A percentile compares a stretch with the other conserved stretches of the same genome.
phyloP scores from a whole-genome alignment of 2,797 vertebrate genomes.

The Cossypha polioptera region DNA sequence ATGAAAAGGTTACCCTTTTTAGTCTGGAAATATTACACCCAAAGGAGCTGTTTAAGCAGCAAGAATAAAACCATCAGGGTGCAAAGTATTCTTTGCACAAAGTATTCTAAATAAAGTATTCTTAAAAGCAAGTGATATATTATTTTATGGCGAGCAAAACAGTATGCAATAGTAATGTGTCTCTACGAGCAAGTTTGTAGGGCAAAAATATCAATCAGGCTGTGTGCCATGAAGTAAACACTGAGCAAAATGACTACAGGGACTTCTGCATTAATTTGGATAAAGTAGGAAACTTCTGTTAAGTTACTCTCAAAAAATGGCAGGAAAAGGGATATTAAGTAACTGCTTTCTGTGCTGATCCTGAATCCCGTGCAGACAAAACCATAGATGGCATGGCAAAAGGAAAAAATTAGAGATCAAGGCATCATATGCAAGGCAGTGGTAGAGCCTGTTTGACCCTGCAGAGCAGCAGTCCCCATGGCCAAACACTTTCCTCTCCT shows the following conservation, averaged over 20 bases:
- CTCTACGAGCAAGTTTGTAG: background rate
- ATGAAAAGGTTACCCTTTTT: background rate
- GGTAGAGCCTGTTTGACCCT: background rate
- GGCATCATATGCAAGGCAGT: background rate
- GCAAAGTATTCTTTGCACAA: background rate
- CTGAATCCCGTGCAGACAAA: rapidly evolving
- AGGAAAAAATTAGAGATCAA: too few species aligned
- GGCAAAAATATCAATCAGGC: background rate
- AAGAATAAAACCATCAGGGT: background rate
- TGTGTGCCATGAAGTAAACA: background rate
- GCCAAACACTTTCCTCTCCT: background rate
- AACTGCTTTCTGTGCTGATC: background rate
- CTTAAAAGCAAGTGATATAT: background rate
- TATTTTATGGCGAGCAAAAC: background rate
- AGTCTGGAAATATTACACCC: background rate
- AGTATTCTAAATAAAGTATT: background rate
- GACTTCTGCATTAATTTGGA: background rate
- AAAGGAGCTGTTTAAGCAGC: background rate
- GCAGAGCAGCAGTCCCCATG: background rate
- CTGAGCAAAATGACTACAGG: background rate
- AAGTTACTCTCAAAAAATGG: background rate
- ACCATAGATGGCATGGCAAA: too few species aligned
- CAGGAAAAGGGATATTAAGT: background rate
- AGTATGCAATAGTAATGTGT: background rate
- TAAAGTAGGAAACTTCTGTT: background rate